phyloP scores from a whole-genome alignment of 2,113 vertebrate species.

The Oryzias melastigma region DNA sequence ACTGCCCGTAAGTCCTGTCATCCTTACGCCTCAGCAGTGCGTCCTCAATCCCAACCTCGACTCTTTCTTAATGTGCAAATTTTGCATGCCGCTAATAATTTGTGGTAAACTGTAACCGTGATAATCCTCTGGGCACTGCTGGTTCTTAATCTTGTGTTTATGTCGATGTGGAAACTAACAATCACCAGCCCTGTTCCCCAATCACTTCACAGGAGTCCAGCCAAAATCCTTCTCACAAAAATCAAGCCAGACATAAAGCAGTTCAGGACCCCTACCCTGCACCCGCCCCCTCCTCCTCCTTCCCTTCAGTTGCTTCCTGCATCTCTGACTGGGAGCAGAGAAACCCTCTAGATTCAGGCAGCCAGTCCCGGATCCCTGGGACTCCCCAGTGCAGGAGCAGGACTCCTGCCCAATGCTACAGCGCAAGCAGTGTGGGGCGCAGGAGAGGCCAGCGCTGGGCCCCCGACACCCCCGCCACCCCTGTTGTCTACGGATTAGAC shows the following conservation, averaged over 20 bases:
- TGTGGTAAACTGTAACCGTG: not conserved
- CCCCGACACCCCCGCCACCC: constrained; percentile 62
- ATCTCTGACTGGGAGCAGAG: constrained; percentile 92
- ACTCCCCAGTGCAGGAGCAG: constrained; percentile 72
- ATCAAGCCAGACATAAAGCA: constrained; percentile 43
- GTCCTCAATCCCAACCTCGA: not conserved
- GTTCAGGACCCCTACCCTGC: constrained; percentile 64
- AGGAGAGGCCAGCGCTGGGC: constrained; percentile 85
- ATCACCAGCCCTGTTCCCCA: constrained; percentile 37
- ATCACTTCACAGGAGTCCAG: constrained; percentile 58
- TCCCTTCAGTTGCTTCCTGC: constrained; percentile 90
- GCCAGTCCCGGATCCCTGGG: constrained; percentile 64
- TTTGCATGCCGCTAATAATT: constrained; percentile 33
- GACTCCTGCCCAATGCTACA: constrained; percentile 63
- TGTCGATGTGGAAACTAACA: constrained; percentile 31
- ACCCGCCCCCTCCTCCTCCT: constrained; percentile 64
- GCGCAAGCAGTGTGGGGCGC: constrained; percentile 76
- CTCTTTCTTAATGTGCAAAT: not conserved
- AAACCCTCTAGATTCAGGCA: constrained; percentile 73
- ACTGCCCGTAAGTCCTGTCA: constrained; percentile 75
- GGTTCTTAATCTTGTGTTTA: constrained; percentile 15
- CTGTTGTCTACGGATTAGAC: constrained; percentile 73
- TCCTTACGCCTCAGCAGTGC: not conserved
- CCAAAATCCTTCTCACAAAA: constrained; percentile 52
- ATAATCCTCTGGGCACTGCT: constrained; percentile 5